Evolutionary conservation across 2,888 invertebrate genomes (phyloP).

Genomic region (Lepidonotus clava): DNA sequence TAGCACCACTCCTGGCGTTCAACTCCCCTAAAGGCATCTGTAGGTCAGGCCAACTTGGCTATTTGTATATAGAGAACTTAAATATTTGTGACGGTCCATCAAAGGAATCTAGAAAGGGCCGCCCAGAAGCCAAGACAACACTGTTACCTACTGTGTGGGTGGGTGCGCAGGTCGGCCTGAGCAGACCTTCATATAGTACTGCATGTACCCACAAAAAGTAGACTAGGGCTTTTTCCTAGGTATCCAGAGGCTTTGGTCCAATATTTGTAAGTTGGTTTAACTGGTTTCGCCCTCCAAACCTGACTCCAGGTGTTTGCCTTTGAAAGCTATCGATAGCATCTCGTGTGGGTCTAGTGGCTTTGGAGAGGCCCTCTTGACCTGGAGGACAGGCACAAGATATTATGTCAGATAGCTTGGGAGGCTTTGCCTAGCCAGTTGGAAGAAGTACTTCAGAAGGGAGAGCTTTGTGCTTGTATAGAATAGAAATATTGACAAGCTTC

Average conservation of each 20-base stretch:
- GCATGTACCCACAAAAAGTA: too few species aligned
- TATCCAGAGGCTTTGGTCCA: not conserved
- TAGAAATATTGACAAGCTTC: too few species aligned
- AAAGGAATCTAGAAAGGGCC: constrained; percentile 6
- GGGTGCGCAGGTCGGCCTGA: not conserved
- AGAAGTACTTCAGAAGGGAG: too few species aligned
- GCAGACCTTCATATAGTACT: too few species aligned
- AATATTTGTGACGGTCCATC: constrained; percentile 47
- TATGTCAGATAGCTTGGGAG: not conserved
- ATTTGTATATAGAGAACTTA: constrained; percentile 48
- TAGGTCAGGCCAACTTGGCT: constrained; percentile 27
- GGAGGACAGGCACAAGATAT: not conserved
- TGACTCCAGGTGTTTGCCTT: not conserved
- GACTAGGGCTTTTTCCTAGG: not conserved
- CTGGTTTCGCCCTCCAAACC: constrained; percentile 4
- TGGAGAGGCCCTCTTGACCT: constrained; percentile 11
- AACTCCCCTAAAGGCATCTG: not conserved
- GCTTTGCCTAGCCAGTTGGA: too few species aligned
- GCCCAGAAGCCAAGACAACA: constrained; percentile 32
- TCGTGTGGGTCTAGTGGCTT: constrained; percentile 24
- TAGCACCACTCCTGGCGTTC: too few species aligned
- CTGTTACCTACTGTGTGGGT: not conserved
- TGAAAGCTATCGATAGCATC: constrained; percentile 17
- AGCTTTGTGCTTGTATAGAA: too few species aligned
- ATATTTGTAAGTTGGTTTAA: constrained; percentile 29